These are phyloP conservation scores for Octomys mimax DNA, from an alignment of 2,797 vertebrate genomes.

Conservation along the genomic window DNA sequence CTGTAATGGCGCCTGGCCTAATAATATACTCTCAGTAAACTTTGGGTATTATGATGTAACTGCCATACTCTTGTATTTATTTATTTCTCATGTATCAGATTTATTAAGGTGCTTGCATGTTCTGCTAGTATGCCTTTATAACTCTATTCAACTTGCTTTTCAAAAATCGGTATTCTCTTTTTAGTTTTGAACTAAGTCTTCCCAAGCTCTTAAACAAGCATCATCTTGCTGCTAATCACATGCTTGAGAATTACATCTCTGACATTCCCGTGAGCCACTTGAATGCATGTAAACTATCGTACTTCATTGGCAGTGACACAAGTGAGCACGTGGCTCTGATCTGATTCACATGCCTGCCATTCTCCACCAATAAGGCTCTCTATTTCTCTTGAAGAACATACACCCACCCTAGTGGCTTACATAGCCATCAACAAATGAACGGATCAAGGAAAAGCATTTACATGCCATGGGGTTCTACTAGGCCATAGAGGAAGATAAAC, in stretches of 20 bases:
- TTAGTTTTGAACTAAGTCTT: slow-evolving; percentile 42
- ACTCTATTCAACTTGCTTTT: slow-evolving; percentile 17
- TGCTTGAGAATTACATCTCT: slow-evolving; percentile 43
- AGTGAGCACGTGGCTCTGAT: not conserved
- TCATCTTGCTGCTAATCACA: slow-evolving; percentile 17
- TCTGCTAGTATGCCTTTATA: not conserved
- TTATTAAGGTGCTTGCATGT: not conserved
- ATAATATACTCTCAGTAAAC: not conserved
- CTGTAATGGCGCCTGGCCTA: not conserved
- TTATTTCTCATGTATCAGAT: slow-evolving; percentile 20
- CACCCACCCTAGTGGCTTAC: not conserved
- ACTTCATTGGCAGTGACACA: not conserved
- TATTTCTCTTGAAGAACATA: not conserved
- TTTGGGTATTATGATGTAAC: not conserved
- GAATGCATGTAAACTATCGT: not conserved
- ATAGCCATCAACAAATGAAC: not conserved
- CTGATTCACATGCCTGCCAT: not conserved
- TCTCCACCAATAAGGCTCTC: not conserved
- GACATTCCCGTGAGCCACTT: not conserved
- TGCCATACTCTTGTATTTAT: not conserved
- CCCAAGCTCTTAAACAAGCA: not conserved
- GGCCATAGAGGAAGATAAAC: not conserved
- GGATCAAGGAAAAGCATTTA: not conserved
- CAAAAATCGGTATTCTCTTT: slow-evolving; percentile 34
- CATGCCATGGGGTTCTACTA: not conserved